Conservation (phyloP, 2,113 vertebrate genomes). For the Cyanoliseus patagonus region DNA sequence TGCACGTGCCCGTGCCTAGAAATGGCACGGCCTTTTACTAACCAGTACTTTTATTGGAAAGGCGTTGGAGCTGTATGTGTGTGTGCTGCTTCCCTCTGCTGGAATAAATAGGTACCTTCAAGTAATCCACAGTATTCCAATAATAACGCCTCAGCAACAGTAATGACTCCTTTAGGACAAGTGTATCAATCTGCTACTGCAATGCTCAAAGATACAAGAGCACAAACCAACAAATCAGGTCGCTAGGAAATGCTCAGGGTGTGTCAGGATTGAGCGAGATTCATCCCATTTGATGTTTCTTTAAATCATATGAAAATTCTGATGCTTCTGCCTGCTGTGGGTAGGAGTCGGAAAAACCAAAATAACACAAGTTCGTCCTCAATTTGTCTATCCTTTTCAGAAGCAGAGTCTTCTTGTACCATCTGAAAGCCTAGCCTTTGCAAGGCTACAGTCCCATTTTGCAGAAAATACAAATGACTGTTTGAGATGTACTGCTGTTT, state of each 20-base stretch:
- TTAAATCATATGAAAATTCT: not conserved
- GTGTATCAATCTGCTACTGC: not conserved
- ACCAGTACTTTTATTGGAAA: not conserved
- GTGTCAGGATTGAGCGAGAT: not conserved
- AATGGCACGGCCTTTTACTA: not conserved
- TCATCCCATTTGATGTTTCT: not conserved
- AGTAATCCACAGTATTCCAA: not conserved
- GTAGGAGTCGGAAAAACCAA: not conserved
- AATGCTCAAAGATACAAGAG: not conserved
- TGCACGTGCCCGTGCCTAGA: not conserved
- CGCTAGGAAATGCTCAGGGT: not conserved
- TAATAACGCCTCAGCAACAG: not conserved
- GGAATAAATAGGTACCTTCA: not conserved
- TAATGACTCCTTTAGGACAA: not conserved
- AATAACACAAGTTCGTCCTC: not conserved
- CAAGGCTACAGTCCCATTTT: not conserved
- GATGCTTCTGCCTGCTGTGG: not conserved
- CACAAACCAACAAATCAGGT: not conserved
- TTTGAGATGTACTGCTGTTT: not conserved
- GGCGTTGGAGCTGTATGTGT: accelerated
- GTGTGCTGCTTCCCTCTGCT: not conserved
- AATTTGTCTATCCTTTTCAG: not conserved
- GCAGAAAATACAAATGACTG: not conserved
- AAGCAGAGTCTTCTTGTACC: not conserved
- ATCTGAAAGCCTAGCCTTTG: not conserved